Conservation (phyloP, 2,888 invertebrate species). For the Nesidiocoris tenuis region DNA sequence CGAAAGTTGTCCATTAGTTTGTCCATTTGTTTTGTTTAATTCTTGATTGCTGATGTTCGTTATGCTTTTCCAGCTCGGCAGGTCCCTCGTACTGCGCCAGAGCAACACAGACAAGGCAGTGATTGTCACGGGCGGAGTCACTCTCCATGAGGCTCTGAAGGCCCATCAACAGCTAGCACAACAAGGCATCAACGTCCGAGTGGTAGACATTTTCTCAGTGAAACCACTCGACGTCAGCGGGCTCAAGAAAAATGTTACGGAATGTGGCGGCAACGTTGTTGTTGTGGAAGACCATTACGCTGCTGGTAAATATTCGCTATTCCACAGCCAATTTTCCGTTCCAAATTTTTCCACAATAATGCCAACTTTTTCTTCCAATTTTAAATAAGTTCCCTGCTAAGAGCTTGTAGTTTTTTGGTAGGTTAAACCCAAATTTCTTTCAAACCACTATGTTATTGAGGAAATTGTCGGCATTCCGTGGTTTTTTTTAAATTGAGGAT, state of each 20-base stretch:
- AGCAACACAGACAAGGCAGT: constrained; percentile 76
- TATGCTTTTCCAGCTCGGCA: constrained; percentile 66
- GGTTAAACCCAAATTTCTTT: too few relatives aligned
- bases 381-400: too few relatives aligned
- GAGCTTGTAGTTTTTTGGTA: too few relatives aligned
- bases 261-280: constrained; percentile 76
- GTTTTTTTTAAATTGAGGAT: too few relatives aligned
- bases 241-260: constrained; percentile 73
- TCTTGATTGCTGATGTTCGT: too few relatives aligned
- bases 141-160: constrained; percentile 83
- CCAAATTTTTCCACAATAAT: neutral
- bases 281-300: constrained; percentile 98
- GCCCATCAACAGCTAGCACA: constrained; percentile 76
- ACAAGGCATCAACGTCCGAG: constrained; percentile 71
- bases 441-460: too few relatives aligned
- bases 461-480: too few relatives aligned
- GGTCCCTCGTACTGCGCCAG: constrained; percentile 75
- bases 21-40: too few relatives aligned
- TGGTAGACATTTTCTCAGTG: constrained; percentile 93
- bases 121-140: constrained; percentile 90
- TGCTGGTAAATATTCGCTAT: constrained; percentile 69
- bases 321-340: neutral
- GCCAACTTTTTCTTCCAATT: too few relatives aligned
- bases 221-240: constrained; percentile 87
- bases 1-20: too few relatives aligned